Conservation (phyloP, 1,140 invertebrate genomes). For the Aricia agestis region DNA sequence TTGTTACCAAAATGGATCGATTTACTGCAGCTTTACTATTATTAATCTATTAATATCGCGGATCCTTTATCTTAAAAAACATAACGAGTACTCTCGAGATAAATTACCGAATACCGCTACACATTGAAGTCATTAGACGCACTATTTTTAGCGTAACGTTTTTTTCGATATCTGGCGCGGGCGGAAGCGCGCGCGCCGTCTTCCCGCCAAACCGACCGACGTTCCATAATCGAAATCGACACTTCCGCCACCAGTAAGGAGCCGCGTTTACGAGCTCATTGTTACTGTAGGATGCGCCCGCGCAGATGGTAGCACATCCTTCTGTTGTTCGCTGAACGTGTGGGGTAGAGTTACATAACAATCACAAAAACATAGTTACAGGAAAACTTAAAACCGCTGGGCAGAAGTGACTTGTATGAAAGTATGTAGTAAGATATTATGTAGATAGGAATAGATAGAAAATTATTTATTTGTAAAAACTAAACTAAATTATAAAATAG, state of each 20-base stretch:
- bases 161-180: constrained; percentile 18
- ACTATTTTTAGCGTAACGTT: constrained; percentile 9
- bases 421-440: too few relatives aligned
- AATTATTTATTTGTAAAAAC: too few relatives aligned
- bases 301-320: constrained; percentile 28
- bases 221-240: constrained; percentile 66
- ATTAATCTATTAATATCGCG: too few relatives aligned
- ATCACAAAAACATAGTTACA: background rate
- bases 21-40: too few relatives aligned
- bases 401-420: background rate
- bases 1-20: too few relatives aligned
- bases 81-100: background rate
- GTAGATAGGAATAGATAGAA: too few relatives aligned
- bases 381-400: too few relatives aligned
- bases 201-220: constrained; percentile 60
- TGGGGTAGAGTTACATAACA: background rate
- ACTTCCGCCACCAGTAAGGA: constrained; percentile 44
- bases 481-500: too few relatives aligned
- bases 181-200: constrained; percentile 48
- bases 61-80: too few relatives aligned
- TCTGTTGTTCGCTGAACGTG: background rate
- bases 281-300: constrained; percentile 29
- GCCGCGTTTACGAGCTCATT: constrained; percentile 35
- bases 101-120: background rate
- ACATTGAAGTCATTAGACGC: background rate